Conservation (phyloP, 2,888 invertebrate species). For the Caenorhabditis sp. region DNA sequence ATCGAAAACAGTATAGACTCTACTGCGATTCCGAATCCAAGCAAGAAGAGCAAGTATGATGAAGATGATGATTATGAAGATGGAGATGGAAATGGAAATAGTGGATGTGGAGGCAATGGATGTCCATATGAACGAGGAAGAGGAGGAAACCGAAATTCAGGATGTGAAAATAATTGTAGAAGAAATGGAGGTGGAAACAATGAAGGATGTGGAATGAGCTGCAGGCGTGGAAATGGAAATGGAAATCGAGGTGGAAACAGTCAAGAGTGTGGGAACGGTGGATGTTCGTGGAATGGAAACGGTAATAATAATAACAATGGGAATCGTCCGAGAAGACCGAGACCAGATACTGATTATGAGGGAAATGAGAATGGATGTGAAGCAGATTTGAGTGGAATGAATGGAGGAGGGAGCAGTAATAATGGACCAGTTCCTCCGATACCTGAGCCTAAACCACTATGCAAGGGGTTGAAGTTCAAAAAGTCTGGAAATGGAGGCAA, state of each 20-base stretch:
- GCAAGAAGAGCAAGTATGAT: constrained; percentile 46
- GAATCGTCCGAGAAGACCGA: constrained; percentile 43
- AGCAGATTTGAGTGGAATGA: constrained; percentile 43
- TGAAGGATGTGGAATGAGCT: constrained; percentile 48
- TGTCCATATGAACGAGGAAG: constrained; percentile 48
- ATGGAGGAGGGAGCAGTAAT: constrained; percentile 18
- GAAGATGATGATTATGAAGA: constrained; percentile 63
- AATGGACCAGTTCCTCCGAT: constrained; percentile 58
- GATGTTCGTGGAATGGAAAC: constrained; percentile 49
- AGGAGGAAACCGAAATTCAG: constrained; percentile 47
- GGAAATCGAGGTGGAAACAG: constrained; percentile 49
- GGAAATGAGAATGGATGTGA: constrained; percentile 61
- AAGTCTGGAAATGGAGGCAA: constrained; percentile 39
- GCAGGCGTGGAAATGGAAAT: constrained; percentile 27
- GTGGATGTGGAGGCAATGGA: constrained; percentile 52
- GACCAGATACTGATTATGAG: constrained; percentile 48
- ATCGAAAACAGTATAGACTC: constrained; percentile 39
- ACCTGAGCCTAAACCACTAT: constrained; percentile 62
- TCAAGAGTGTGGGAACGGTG: constrained; percentile 46
- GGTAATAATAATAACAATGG: constrained; percentile 33
- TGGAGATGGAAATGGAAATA: constrained; percentile 29
- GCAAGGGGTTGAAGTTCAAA: constrained; percentile 46
- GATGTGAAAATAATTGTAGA: constrained; percentile 56
- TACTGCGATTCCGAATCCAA: constrained; percentile 42
- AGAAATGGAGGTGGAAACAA: constrained; percentile 39